These are phyloP conservation scores for Scolopax mira DNA, from an alignment of 2,113 vertebrate genomes.

Conservation along the genomic window DNA sequence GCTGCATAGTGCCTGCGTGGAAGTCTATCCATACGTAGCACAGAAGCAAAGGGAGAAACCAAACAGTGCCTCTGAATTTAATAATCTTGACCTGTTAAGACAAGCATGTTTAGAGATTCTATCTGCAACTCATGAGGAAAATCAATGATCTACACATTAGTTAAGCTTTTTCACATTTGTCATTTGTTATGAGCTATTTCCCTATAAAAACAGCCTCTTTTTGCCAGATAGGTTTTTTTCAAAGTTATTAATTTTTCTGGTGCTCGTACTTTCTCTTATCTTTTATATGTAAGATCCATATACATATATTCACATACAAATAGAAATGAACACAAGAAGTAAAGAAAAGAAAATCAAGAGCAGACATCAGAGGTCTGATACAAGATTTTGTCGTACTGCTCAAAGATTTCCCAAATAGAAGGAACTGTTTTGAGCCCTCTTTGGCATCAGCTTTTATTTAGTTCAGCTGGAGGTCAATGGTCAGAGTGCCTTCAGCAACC, in stretches of 20 bases:
- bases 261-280: neutral
- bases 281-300: neutral
- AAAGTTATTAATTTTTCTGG: neutral
- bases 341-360: neutral
- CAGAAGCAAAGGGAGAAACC: neutral
- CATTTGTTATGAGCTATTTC: neutral
- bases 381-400: neutral
- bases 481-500: neutral
- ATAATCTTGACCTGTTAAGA: neutral
- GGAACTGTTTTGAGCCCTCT: neutral
- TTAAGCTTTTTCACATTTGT: neutral
- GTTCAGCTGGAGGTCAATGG: neutral
- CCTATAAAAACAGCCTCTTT: neutral
- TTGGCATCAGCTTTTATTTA: neutral
- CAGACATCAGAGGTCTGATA: neutral
- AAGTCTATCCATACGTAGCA: accelerated
- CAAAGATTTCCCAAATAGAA: neutral
- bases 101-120: neutral
- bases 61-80: neutral
- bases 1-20: accelerated
- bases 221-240: neutral
- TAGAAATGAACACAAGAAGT: neutral
- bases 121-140: neutral
- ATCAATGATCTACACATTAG: neutral
- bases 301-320: neutral